Base-by-base conservation (phyloP, 2,113 vertebrate genomes). In the Crocuta crocuta region DNA sequence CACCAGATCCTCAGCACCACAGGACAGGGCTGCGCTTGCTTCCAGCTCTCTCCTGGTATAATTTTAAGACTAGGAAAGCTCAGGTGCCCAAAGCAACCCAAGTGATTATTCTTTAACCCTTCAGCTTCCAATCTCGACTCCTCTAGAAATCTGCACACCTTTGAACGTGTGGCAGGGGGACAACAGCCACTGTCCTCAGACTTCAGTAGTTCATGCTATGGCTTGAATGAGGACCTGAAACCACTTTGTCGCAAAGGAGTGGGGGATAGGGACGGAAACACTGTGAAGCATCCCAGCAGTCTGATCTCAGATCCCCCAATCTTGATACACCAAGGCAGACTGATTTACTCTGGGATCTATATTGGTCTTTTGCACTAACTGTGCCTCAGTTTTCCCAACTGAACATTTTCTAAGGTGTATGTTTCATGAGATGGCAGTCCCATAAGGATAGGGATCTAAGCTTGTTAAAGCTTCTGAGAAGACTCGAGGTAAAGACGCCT, bases 21-120 rank as follows among this genome's bases (percentile, higher is more conserved):
- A 0, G 0, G 0, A 11, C 39, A 23, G 13, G 9, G 63, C 5
- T 21, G 31, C 39, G 33, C 16, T 4, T 5, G 68, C 24, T 55
- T 23, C 61, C 24, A 17, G 55, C 65, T 39, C 4, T 11, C 73
- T 68, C 61, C 81, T 31, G n/a, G 45, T 12, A 3, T 58, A 12
- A 21, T 28, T 61, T 39, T 61, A 65, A 23, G 43, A 33, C 24
- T 23, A 43, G 53, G 23, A 39, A 55, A 85, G 23, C 24, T 90
- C 84, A 45, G 19, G 15, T n/a, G 48, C 82, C 89, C 94, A 78
- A 45, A 74, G 74, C 39, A 86, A 68, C 1, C 21, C 21, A 63
- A 50, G 17, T 2, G 19, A 48, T 11, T 55, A 10, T 7, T 73
- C 23, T 43, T 53, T 53, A 31, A 35, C 31, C 45, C 65, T 71